Evolutionary conservation across 2,797 vertebrate species (phyloP).

Genomic region (Saguinus oedipus): DNA sequence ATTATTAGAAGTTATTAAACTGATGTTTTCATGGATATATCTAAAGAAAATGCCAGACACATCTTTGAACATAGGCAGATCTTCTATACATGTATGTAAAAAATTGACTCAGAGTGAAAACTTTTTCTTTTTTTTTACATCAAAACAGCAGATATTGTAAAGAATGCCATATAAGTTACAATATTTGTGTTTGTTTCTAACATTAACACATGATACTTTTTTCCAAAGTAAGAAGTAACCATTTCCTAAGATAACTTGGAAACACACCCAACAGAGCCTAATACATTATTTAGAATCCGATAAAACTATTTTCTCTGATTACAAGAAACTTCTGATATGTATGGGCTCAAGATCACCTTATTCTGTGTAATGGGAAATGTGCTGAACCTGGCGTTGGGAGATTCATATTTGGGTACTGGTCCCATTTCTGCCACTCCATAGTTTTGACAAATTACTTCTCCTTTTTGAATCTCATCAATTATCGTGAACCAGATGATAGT

Average conservation of each 20-base stretch:
- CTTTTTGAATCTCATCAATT: neutral
- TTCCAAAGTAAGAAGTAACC: neutral
- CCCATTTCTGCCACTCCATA: neutral
- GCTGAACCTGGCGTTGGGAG: fast-evolving
- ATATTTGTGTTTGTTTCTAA: neutral
- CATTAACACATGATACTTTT: neutral
- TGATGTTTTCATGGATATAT: neutral
- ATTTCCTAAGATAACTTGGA: neutral
- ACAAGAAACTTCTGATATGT: neutral
- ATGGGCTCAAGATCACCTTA: neutral
- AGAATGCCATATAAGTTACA: neutral
- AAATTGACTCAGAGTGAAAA: neutral
- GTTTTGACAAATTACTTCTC: neutral
- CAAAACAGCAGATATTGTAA: neutral
- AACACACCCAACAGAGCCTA: neutral
- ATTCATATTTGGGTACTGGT: neutral
- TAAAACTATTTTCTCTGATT: neutral
- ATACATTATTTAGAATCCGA: neutral
- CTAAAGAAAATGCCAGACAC: neutral
- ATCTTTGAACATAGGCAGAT: neutral
- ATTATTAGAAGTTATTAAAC: neutral
- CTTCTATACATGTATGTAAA: neutral
- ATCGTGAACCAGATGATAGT: neutral
- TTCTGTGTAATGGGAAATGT: neutral
- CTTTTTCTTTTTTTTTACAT: neutral